These are phyloP conservation scores for Cataglyphis hispanica DNA, from an alignment of 1,140 invertebrate genomes.

Conservation along the genomic window DNA sequence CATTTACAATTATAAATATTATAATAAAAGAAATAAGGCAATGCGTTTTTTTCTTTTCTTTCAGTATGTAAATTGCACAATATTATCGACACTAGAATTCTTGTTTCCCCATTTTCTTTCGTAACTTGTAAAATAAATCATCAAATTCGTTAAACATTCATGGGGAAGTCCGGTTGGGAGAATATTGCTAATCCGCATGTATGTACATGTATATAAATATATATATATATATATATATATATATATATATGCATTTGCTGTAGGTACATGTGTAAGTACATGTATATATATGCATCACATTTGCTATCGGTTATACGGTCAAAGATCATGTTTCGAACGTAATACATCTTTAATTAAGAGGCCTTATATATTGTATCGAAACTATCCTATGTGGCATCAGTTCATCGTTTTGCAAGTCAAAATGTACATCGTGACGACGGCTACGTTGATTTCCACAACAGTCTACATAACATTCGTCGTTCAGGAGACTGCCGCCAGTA, in stretches of 20 bases:
- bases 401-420: slow-evolving; percentile 19
- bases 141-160: not conserved
- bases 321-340: not conserved
- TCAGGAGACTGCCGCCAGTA: slow-evolving; percentile 2
- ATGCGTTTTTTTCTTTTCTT: not conserved
- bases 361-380: slow-evolving; percentile 13
- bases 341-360: not conserved
- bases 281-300: not conserved
- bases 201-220: not conserved
- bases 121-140: not conserved
- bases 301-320: not conserved
- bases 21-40: not conserved
- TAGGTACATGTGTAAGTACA: not conserved
- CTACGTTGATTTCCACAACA: not conserved
- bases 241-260: not conserved
- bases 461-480: not conserved
- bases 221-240: not conserved
- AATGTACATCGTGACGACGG: slow-evolving; percentile 14
- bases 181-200: not conserved
- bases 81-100: not conserved
- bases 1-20: not conserved
- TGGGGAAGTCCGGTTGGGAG: not conserved
- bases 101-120: not conserved
- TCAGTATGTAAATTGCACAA: not conserved
- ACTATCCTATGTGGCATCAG: not conserved